Evolutionary conservation across 1,140 invertebrate species (phyloP).

Genomic region (Nixonia krombeini): DNA sequence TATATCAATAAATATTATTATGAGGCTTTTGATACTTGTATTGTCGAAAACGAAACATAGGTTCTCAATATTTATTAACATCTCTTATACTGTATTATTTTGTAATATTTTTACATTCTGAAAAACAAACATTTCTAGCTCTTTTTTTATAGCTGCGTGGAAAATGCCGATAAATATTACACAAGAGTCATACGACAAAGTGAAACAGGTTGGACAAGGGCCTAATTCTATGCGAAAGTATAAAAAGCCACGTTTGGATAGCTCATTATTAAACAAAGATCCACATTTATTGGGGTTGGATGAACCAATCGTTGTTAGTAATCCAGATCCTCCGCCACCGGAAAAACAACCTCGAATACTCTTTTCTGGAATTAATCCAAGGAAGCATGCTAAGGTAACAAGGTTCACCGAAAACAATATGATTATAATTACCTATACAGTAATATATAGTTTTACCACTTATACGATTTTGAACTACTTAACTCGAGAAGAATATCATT

Average conservation of each 20-base stretch:
- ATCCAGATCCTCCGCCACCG: slow-evolving; percentile 67
- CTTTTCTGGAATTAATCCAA: slow-evolving; percentile 70
- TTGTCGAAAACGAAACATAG: too few species aligned
- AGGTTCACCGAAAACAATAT: too few species aligned
- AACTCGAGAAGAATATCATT: too few species aligned
- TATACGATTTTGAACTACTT: too few species aligned
- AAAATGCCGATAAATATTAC: slow-evolving; percentile 91
- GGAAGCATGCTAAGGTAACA: slow-evolving; percentile 70
- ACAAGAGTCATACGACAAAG: slow-evolving; percentile 86
- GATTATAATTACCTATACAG: too few species aligned
- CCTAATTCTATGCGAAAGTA: slow-evolving; percentile 69
- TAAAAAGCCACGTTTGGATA: slow-evolving; percentile 67
- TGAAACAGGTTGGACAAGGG: slow-evolving; percentile 76
- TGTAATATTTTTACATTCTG: too few species aligned
- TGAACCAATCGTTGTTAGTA: slow-evolving; percentile 65
- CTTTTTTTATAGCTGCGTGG: slow-evolving; percentile 84
- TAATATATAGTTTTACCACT: not conserved
- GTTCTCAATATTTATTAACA: too few species aligned
- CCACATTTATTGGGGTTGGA: slow-evolving; percentile 65
- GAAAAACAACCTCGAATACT: slow-evolving; percentile 69
- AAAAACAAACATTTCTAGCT: too few species aligned
- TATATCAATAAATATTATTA: too few species aligned
- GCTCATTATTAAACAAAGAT: slow-evolving; percentile 62
- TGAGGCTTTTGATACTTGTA: too few species aligned
- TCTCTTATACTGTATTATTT: too few species aligned